Percentiles rank a stretch among this genome's conserved stretches.
These are phyloP conservation scores for Arion vulgaris DNA, from an alignment of 1,140 invertebrate genomes.

Conservation along the genomic window DNA sequence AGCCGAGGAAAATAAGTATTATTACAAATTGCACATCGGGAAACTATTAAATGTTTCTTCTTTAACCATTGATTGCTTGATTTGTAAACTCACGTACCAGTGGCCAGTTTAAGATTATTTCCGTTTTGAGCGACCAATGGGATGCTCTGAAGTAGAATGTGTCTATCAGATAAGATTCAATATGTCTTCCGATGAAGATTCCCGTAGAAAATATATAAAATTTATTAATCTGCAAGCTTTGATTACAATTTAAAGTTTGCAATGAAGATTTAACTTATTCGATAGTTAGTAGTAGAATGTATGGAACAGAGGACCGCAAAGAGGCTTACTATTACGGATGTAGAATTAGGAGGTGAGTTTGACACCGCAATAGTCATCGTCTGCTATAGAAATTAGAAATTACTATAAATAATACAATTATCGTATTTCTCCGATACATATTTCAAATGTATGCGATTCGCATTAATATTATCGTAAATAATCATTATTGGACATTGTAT, in stretches of 20 bases:
- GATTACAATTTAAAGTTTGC: not conserved
- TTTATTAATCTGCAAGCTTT: not conserved
- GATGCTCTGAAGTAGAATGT: not conserved
- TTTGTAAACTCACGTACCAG: not conserved
- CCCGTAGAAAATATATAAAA: not conserved
- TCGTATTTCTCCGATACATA: too few relatives aligned
- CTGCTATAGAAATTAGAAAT: not conserved
- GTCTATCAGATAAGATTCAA: conserved; percentile 24
- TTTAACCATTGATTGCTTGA: not conserved
- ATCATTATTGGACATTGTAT: too few relatives aligned
- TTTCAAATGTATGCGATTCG: too few relatives aligned
- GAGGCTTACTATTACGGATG: conserved; percentile 27
- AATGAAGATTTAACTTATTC: not conserved
- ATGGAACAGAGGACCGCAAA: conserved; percentile 27
- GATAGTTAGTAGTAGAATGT: conserved; percentile 10
- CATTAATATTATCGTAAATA: too few relatives aligned
- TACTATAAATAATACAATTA: too few relatives aligned
- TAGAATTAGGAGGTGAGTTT: conserved; percentile 29
- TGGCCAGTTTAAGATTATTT: not conserved
- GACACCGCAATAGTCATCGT: not conserved
- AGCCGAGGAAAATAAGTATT: too few relatives aligned
- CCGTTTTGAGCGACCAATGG: conserved; percentile 14
- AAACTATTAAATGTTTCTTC: too few relatives aligned
- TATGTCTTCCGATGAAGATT: conserved; percentile 27
- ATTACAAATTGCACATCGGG: too few relatives aligned